Conservation (phyloP, 1,140 invertebrate species). For the honey bee (Apis mellifera) region Amel_HAv3.1 CM009935.2:8446001-8446500, state of each 20-base stretch:
- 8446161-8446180: slow-evolving; percentile 56
- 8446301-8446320: slow-evolving; percentile 40
- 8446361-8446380: slow-evolving; percentile 41
- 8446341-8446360: slow-evolving; percentile 30
- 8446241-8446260: slow-evolving; percentile 48
- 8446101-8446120: slow-evolving; percentile 39
- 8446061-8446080: slow-evolving; percentile 59
- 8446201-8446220: slow-evolving; percentile 37
- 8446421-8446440: slow-evolving; percentile 51
- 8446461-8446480: slow-evolving; percentile 54
- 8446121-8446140: slow-evolving; percentile 54
- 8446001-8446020: slow-evolving; percentile 60
- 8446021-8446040: slow-evolving; percentile 55
- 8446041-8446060: slow-evolving; percentile 75
- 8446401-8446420: slow-evolving; percentile 24
- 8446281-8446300: slow-evolving; percentile 40
- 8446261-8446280: slow-evolving; percentile 62
- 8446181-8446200: slow-evolving; percentile 35
- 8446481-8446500: slow-evolving; percentile 65
- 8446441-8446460: slow-evolving; percentile 56
- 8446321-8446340: slow-evolving; percentile 32
- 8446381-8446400: slow-evolving; percentile 27
- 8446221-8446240: slow-evolving; percentile 12
- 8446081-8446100: slow-evolving; percentile 34
- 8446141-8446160: slow-evolving; percentile 65